Evolutionary conservation across 2,797 vertebrate species (phyloP), one percentile per base, ranked within the genome.

Genomic region (Luscinia luscinia): DNA sequence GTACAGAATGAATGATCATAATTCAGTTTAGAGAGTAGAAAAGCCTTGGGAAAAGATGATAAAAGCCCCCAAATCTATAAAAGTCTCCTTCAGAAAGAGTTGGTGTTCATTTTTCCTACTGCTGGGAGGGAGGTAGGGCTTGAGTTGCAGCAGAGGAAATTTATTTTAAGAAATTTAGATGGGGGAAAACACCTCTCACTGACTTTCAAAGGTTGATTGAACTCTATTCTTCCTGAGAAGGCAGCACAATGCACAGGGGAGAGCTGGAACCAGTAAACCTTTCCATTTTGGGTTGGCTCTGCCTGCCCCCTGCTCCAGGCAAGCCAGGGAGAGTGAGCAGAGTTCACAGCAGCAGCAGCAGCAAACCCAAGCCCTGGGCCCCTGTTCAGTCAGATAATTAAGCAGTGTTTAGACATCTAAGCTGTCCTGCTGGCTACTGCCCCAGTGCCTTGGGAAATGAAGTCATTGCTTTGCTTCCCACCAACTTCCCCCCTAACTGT

Each of bases 371-470:
- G 78, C 81, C 66, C 79, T 38, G 36, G 94, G 93, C 93, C 94
- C 77, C 91, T 9, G 11, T 70, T 93, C 93, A 89, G 77, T 1
- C 38, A 86, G 85, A 84, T 82, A 92, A 96, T 96, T 94, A 94
- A 91, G 73, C 26, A 73, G 16, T 77, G 80, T 88, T 95, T 95
- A 91, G 95, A 91, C 36, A 21, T 83, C 72, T 36, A 64, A 90
- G 86, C 84, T 82, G 74, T n/a, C 66, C 93, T 89, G 92, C 85
- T 94, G 91, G 90, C 91, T 91, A 64, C 73, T 86, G 84, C 91
- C 66, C 55, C 87, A 67, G 59, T 4, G 0, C 75, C 93, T 92
- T 1, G 18, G 74, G 89, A 96, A 93, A 89, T 93, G 82, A 96
- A 95, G 70, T 93, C 85, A 90, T 46, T 28, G 11, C 21, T 88